phyloP scores from a whole-genome alignment of 2,888 invertebrate species.

The Heliconius aoede region DNA sequence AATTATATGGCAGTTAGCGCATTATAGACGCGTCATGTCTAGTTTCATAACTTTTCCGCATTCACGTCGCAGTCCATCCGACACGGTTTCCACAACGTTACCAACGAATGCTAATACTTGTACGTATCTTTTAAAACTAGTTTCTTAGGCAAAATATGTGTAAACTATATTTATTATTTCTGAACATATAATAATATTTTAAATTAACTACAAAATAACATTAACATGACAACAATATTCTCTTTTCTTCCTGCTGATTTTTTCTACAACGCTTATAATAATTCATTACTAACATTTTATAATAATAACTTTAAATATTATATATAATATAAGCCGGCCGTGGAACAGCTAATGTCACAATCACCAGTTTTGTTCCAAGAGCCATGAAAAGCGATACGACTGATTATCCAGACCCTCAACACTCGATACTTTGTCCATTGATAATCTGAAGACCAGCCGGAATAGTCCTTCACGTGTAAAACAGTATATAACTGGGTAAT shows the following conservation, averaged over 20 bases:
- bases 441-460: slow-evolving; percentile 4
- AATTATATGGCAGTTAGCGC: slow-evolving; percentile 20
- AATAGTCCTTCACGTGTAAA: slow-evolving; percentile 39
- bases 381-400: background rate
- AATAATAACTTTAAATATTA: background rate
- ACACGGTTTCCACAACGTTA: slow-evolving; percentile 25
- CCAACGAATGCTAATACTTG: slow-evolving; percentile 2
- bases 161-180: background rate
- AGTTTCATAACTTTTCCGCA: slow-evolving; percentile 34
- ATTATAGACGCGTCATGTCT: slow-evolving; percentile 20
- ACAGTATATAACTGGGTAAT: slow-evolving; percentile 55
- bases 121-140: background rate
- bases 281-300: background rate
- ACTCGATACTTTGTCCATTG: background rate
- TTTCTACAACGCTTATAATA: background rate
- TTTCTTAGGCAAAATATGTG: background rate
- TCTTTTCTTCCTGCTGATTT: background rate
- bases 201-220: background rate
- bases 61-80: slow-evolving; percentile 27
- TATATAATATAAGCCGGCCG: background rate
- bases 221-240: background rate
- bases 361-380: slow-evolving; percentile 2
- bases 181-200: background rate
- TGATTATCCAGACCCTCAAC: background rate
- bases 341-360: background rate